Evolutionary conservation across 2,797 vertebrate genomes (phyloP).

Genomic region (Siniperca undulata): DNA sequence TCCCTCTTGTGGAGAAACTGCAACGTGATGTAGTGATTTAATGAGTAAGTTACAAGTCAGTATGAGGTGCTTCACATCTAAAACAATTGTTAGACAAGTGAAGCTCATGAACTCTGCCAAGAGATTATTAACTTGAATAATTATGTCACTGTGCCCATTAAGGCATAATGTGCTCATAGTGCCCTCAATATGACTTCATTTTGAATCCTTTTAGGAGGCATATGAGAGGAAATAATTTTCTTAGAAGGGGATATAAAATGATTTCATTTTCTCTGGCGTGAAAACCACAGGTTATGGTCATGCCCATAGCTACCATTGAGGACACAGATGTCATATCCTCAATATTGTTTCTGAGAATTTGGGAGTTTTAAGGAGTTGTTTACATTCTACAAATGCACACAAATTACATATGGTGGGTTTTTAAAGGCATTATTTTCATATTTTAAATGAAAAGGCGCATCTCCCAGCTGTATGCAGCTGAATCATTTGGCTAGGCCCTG

Average conservation of each 20-base stretch:
- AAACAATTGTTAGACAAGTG: neutral
- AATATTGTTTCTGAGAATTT: neutral
- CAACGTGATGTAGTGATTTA: neutral
- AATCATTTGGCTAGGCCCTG: neutral
- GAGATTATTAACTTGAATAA: too few relatives aligned
- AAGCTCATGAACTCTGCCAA: too few relatives aligned
- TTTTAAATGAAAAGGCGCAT: neutral
- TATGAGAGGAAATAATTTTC: neutral
- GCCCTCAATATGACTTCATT: neutral
- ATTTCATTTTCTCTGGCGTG: neutral
- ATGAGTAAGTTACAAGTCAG: neutral
- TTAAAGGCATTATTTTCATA: neutral
- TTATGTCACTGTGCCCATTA: neutral
- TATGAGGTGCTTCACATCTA: neutral
- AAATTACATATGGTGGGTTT: neutral
- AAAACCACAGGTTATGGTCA: neutral
- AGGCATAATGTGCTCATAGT: neutral
- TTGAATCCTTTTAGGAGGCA: neutral
- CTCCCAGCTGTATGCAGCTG: too few relatives aligned
- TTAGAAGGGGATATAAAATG: neutral
- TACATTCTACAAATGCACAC: neutral
- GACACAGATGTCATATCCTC: neutral
- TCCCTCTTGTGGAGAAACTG: conserved; percentile 14
- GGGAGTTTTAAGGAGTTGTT: neutral
- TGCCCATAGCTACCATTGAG: neutral